Evolutionary conservation across 2,888 invertebrate species (phyloP), one percentile per base, ranked within the genome.

Genomic region (Tricholauxania praeusta): DNA sequence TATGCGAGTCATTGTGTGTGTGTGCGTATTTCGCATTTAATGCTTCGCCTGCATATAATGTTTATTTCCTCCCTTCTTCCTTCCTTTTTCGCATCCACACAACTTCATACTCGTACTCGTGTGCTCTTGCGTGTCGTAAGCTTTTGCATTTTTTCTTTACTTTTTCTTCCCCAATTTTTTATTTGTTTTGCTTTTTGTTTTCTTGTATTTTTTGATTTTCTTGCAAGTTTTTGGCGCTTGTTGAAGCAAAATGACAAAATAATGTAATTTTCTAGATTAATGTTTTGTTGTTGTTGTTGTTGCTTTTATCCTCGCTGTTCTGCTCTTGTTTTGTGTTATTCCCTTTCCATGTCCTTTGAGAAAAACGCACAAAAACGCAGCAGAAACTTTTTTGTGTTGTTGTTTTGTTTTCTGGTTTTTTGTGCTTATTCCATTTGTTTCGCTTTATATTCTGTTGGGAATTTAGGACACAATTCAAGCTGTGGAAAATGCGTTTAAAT

Each of bases 191-290:
- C 28, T 28, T 28, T 60, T 28, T 32, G 22, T 10, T 32, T 22
- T 28, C 32, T 60, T 15, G 22, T 15, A 3, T 28, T 19, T 28
- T 12, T 60, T 10, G 59, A 14, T 19, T 22, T 17, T 60, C 15
- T 22, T 60, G 10, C 59, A 28, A 28, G 12, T 60, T 28, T 59
- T 64, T 64, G 64, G 64, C 64, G 64, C 64, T 22, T 49, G 59
- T 28, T 60, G 15, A 15, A 28, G 28, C 12, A 60, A 73, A 74
- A 75, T 75, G 74, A 66, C 73, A 74, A 75, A 74, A 74, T 75
- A 74, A 77, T 74, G 74, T 73, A 75, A 76, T 73, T 75, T 75
- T 72, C 17, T 76, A 71, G 71, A 77, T 76, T 77, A 76, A 75
- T 77, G 74, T 68, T 62, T 28, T 62, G 39, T 32, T 39, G 60